Percentiles rank a stretch among this genome's conserved stretches.
phyloP scores from a whole-genome alignment of 64 coral and sea anemone species.

The Acropora yongei region DNA sequence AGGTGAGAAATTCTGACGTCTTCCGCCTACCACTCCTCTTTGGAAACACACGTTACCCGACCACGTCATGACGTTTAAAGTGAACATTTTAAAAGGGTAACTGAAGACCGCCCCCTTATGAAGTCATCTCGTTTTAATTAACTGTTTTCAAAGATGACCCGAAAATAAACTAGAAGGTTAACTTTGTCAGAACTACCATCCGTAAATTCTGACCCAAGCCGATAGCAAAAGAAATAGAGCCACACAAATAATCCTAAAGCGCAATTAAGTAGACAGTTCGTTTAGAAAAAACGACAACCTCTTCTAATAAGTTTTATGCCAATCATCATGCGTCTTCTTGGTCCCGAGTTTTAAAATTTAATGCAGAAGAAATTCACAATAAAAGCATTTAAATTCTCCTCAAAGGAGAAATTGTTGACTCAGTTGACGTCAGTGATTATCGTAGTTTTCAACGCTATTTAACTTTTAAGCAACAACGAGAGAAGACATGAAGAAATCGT shows the following conservation, averaged over 20 bases:
- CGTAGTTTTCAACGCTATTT: too few species aligned
- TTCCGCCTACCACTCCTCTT: neutral
- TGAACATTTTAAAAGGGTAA: neutral
- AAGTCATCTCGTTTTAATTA: neutral
- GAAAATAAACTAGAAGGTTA: neutral
- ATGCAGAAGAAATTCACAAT: constrained; percentile 9
- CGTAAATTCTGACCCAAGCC: constrained; percentile 15
- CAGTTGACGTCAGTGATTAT: neutral
- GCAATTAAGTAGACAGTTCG: too few species aligned
- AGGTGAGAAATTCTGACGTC: neutral
- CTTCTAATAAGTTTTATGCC: constrained; percentile 1
- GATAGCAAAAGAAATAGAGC: too few species aligned
- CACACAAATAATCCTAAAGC: too few species aligned
- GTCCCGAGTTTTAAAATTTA: constrained; percentile 11
- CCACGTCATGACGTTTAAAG: neutral
- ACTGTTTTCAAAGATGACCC: neutral
- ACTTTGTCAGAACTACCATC: neutral
- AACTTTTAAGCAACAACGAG: too few species aligned
- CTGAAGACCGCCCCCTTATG: neutral
- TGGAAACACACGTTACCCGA: too few species aligned
- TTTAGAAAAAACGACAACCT: neutral
- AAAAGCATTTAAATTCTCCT: neutral
- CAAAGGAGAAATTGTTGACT: neutral
- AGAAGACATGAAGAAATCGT: neutral
- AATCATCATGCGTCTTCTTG: neutral